Conservation (phyloP, 2,797 vertebrate species). For the Acanthurus lineatus region DNA sequence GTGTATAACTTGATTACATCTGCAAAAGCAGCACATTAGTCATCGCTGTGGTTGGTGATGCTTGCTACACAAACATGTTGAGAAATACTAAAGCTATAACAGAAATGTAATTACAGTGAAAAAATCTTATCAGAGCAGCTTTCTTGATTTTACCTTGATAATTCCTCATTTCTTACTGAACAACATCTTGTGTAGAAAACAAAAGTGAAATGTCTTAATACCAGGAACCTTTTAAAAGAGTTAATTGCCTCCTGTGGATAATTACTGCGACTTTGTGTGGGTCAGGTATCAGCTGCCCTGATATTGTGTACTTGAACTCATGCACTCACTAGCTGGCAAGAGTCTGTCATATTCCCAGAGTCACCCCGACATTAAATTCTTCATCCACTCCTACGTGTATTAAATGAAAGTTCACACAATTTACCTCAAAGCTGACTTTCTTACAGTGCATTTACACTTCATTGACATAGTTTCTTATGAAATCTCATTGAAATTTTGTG, state of each 20-base stretch:
- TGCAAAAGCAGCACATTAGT: conserved; percentile 27
- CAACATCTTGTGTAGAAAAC: too few species aligned
- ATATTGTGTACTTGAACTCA: background rate
- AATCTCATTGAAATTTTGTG: too few species aligned
- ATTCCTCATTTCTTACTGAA: too few species aligned
- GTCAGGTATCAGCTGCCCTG: conserved; percentile 1
- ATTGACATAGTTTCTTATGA: too few species aligned
- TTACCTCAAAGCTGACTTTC: conserved; percentile 8
- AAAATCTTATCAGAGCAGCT: background rate
- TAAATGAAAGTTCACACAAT: conserved; percentile 32
- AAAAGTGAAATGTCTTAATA: too few species aligned
- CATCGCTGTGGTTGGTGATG: conserved; percentile 12
- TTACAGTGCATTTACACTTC: too few species aligned
- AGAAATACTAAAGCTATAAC: conserved; percentile 5
- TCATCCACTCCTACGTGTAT: conserved; percentile 21
- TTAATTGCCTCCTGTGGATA: background rate
- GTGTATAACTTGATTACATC: conserved; percentile 34
- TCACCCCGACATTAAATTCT: conserved; percentile 43
- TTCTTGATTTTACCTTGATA: too few species aligned
- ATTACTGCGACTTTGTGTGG: background rate
- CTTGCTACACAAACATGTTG: conserved; percentile 1
- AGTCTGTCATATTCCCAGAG: conserved; percentile 13
- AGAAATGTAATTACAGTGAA: background rate
- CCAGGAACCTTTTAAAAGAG: too few species aligned
- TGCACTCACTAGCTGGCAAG: background rate